These are phyloP conservation scores for Graptemys geographica DNA, from an alignment of 2,797 vertebrate genomes.

Conservation along the genomic window DNA sequence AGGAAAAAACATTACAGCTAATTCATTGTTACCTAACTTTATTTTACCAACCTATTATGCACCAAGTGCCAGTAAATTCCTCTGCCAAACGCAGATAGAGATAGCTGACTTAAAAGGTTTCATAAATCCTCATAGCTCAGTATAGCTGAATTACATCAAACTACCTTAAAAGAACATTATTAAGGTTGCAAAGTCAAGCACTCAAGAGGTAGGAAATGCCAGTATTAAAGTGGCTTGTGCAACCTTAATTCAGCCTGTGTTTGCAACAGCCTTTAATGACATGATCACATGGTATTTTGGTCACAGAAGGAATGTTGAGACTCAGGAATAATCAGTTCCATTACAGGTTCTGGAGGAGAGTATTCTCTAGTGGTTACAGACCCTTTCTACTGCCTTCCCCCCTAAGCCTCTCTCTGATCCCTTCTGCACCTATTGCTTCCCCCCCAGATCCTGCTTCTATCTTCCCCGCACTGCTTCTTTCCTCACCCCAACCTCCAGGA, in stretches of 20 bases:
- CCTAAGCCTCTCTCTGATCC: too few species aligned
- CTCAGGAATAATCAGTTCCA: neutral
- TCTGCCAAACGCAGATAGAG: neutral
- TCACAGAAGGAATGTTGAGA: neutral
- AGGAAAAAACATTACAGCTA: neutral
- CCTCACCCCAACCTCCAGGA: neutral
- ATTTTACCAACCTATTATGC: conserved; percentile 14
- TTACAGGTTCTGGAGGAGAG: neutral
- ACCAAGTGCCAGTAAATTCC: neutral
- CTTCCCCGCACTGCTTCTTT: neutral
- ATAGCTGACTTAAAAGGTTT: neutral
- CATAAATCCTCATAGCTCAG: neutral
- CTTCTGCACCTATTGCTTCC: neutral
- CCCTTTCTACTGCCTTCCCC: too few species aligned
- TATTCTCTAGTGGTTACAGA: too few species aligned
- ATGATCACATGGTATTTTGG: neutral
- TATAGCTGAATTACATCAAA: neutral
- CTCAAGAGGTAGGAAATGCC: neutral
- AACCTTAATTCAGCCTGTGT: neutral
- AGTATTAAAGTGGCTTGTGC: neutral
- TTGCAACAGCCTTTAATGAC: neutral
- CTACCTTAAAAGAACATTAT: neutral
- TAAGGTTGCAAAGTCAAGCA: neutral
- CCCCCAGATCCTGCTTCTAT: neutral
- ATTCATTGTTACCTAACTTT: conserved; percentile 23